Conservation (phyloP, 2,888 invertebrate species). For the Beris morrisii region DNA sequence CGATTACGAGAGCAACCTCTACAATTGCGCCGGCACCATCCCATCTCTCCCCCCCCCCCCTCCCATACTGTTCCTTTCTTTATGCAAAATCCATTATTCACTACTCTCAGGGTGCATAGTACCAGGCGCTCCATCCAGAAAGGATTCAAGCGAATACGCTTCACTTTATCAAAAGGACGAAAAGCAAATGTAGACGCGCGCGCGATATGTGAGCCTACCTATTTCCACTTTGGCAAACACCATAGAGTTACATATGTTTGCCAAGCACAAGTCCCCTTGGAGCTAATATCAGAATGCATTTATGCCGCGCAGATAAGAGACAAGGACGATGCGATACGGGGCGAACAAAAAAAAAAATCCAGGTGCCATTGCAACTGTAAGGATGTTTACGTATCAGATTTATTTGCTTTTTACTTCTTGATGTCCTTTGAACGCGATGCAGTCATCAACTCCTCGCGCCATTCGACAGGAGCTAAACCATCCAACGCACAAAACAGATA, state of each 20-base stretch:
- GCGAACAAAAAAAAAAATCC: neutral
- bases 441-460: slow-evolving; percentile 1
- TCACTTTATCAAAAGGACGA: slow-evolving; percentile 9
- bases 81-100: slow-evolving; percentile 3
- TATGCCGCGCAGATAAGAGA: slow-evolving; percentile 28
- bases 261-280: slow-evolving; percentile 22
- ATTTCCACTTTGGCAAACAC: slow-evolving; percentile 30
- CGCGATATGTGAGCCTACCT: slow-evolving; percentile 10
- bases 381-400: slow-evolving; percentile 31
- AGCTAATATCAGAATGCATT: slow-evolving; percentile 32
- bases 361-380: slow-evolving; percentile 16
- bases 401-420: slow-evolving; percentile 30
- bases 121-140: too few species aligned
- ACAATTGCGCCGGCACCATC: too few species aligned
- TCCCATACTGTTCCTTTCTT: neutral
- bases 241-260: slow-evolving; percentile 19
- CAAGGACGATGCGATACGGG: slow-evolving; percentile 9
- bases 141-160: too few species aligned
- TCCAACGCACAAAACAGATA: too few species aligned
- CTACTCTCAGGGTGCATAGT: slow-evolving; percentile 2
- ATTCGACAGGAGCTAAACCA: too few species aligned
- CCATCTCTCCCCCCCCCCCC: too few species aligned
- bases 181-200: slow-evolving; percentile 20
- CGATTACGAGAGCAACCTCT: too few species aligned
- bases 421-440: slow-evolving; percentile 21